Evolutionary conservation across 2,113 vertebrate species (phyloP).

Genomic region (Polypterus bichir): DNA sequence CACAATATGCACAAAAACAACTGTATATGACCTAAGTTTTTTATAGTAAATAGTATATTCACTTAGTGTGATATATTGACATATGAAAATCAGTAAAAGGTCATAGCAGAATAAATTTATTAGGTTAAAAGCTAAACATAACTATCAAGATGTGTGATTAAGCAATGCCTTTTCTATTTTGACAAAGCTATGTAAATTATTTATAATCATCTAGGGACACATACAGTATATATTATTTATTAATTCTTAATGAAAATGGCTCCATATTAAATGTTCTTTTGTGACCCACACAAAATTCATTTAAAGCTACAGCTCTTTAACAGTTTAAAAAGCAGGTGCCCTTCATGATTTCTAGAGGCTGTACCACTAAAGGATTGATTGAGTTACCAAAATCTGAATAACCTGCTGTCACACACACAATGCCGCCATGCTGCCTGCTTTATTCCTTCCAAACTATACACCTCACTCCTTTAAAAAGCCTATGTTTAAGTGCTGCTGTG

Average conservation of each 20-base stretch:
- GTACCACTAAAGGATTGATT: conserved; percentile 13
- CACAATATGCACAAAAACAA: too few relatives aligned
- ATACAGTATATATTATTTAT: background rate
- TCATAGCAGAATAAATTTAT: background rate
- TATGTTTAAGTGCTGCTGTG: conserved; percentile 2
- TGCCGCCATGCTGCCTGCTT: background rate
- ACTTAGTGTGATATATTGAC: too few relatives aligned
- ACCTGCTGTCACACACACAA: conserved; percentile 3
- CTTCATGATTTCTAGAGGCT: conserved; percentile 6
- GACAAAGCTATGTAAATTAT: conserved; percentile 3
- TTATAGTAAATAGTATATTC: too few relatives aligned
- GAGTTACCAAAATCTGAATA: conserved; percentile 16
- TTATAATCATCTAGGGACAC: background rate
- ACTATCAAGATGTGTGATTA: background rate
- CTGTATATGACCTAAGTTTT: too few relatives aligned
- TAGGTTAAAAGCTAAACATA: background rate
- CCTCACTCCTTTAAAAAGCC: conserved; percentile 15
- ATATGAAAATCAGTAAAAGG: background rate
- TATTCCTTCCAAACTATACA: conserved; percentile 3
- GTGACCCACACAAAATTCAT: conserved; percentile 13
- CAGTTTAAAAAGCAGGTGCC: conserved; percentile 14
- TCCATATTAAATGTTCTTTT: conserved; percentile 8
- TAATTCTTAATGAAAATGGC: conserved; percentile 8
- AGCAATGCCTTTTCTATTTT: conserved; percentile 5
- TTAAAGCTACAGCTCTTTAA: conserved; percentile 11